Evolutionary conservation across 1,140 invertebrate species (phyloP).

Genomic region (Aphaenogaster rudis): DNA sequence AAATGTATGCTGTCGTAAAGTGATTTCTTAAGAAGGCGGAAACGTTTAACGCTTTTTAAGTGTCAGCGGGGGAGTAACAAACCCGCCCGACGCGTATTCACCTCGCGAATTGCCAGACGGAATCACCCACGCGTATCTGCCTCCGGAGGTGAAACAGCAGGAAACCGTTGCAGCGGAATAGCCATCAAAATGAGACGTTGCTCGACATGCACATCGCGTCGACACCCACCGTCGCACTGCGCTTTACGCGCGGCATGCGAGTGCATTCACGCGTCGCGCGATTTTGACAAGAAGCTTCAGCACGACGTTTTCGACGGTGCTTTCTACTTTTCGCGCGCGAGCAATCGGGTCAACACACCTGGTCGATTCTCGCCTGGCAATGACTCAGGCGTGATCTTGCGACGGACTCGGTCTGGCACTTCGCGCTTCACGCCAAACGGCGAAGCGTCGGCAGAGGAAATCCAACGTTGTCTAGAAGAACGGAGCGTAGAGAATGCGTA

Average conservation of each 20-base stretch:
- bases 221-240: conserved; percentile 35
- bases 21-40: conserved; percentile 3
- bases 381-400: conserved; percentile 13
- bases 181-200: conserved; percentile 59
- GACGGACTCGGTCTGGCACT: background rate
- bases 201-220: conserved; percentile 24
- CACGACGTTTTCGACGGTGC: conserved; percentile 41
- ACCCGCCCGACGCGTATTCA: conserved; percentile 40
- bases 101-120: conserved; percentile 33
- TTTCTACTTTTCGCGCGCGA: conserved; percentile 53
- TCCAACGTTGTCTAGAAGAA: conserved; percentile 39
- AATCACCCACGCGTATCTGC: conserved; percentile 62
- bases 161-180: conserved; percentile 52
- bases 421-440: conserved; percentile 32
- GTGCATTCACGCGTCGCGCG: background rate
- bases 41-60: conserved; percentile 10
- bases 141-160: conserved; percentile 62
- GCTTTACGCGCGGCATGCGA: conserved; percentile 10
- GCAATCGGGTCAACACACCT: conserved; percentile 38
- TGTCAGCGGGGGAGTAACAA: conserved; percentile 56
- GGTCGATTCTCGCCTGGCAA: conserved; percentile 13
- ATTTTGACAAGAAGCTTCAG: background rate
- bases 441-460: conserved; percentile 27
- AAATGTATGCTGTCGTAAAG: conserved; percentile 1
- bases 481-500: conserved; percentile 70